Evolutionary conservation across 2,113 vertebrate genomes (phyloP).

Genomic region (Columbina picui): DNA sequence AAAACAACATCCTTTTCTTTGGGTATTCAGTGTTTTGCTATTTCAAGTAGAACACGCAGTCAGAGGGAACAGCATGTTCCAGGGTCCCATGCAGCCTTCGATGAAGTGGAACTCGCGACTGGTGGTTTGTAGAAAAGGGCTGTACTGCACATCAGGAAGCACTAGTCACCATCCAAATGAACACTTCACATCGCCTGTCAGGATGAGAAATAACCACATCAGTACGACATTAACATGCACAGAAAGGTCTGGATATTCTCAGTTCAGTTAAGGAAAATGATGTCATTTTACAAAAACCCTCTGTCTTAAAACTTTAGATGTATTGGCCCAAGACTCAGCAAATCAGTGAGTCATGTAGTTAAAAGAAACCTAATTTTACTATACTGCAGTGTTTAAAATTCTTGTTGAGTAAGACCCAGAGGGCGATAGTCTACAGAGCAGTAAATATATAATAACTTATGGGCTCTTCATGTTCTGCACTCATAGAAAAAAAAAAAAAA

Average conservation of each 20-base stretch:
- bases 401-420: neutral
- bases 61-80: slow-evolving; percentile 26
- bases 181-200: slow-evolving; percentile 77
- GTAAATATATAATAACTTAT: neutral
- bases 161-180: neutral
- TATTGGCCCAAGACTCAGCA: neutral
- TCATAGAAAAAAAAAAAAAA: neutral
- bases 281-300: neutral
- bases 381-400: neutral
- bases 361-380: neutral
- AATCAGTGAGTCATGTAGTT: neutral
- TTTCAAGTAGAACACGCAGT: slow-evolving; percentile 65
- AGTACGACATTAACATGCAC: neutral
- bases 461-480: neutral
- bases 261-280: neutral
- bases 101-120: slow-evolving; percentile 42
- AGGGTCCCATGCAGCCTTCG: slow-evolving; percentile 59
- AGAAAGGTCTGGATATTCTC: neutral
- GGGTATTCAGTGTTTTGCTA: slow-evolving; percentile 83
- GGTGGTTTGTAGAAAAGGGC: slow-evolving; percentile 49
- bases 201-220: neutral
- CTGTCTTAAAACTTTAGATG: neutral
- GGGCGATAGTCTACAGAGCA: neutral
- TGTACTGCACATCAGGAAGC: slow-evolving; percentile 52
- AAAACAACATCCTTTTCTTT: slow-evolving; percentile 88